These are phyloP conservation scores for Mormyrus iriodes DNA, from an alignment of 2,113 vertebrate species.

Conservation along the genomic window DNA sequence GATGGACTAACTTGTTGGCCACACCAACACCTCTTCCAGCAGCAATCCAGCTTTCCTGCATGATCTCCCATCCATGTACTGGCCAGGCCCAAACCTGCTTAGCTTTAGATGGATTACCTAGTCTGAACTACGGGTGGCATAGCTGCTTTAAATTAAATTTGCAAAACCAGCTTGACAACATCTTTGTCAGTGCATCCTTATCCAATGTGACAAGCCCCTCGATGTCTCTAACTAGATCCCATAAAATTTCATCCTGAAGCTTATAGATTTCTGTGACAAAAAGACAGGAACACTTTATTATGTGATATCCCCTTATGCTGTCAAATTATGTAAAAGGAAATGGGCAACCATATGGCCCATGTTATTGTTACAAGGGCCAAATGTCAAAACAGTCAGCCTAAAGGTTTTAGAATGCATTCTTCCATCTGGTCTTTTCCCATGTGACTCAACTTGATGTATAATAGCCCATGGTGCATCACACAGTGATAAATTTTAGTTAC, in stretches of 20 bases:
- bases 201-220: neutral
- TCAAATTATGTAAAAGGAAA: neutral
- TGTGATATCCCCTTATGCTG: neutral
- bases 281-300: neutral
- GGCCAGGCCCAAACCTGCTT: neutral
- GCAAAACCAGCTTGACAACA: neutral
- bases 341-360: neutral
- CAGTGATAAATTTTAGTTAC: neutral
- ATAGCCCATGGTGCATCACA: neutral
- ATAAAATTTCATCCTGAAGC: neutral
- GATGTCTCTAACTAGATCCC: neutral
- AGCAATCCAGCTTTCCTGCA: neutral
- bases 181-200: neutral
- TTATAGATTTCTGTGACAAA: neutral
- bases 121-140: neutral
- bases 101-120: neutral
- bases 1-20: neutral
- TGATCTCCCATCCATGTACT: neutral
- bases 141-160: neutral
- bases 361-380: conserved; percentile 8
- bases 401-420: neutral
- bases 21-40: neutral
- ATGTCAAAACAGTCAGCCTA: conserved; percentile 1
- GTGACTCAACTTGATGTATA: neutral
- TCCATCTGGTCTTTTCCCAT: conserved; percentile 9